Evolutionary conservation across 2,113 vertebrate genomes (phyloP).

Genomic region (Xiphias gladius): DNA sequence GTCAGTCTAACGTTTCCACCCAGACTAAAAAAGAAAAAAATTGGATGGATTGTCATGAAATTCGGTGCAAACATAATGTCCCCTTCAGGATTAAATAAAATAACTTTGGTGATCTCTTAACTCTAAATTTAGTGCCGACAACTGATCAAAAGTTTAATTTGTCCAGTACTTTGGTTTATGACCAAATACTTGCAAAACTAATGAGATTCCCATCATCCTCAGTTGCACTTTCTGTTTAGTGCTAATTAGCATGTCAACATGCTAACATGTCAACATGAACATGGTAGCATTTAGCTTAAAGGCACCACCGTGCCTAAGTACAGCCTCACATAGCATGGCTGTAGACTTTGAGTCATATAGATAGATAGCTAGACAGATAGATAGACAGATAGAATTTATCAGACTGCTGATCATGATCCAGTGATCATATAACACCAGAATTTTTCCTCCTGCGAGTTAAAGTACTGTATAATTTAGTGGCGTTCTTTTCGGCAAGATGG

Average conservation of each 20-base stretch:
- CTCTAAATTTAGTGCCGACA: background rate
- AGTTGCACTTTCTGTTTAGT: background rate
- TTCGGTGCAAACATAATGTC: no score
- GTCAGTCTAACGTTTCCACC: background rate
- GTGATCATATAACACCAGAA: constrained; percentile 11
- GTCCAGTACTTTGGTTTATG: background rate
- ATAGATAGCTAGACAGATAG: background rate
- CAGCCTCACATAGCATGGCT: background rate
- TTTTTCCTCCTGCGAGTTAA: constrained; percentile 23
- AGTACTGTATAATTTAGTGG: constrained; percentile 59
- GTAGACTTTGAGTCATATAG: no score
- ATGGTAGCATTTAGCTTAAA: background rate
- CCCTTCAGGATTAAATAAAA: background rate
- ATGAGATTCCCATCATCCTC: background rate
- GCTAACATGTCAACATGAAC: background rate
- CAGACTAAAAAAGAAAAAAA: background rate
- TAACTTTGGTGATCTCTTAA: background rate
- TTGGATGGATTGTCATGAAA: background rate
- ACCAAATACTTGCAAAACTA: background rate
- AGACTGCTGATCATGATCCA: background rate
- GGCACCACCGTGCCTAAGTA: background rate
- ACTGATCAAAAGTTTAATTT: background rate
- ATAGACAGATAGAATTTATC: background rate
- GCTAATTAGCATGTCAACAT: background rate
- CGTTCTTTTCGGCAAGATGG: constrained; percentile 25